Evolutionary conservation across 2,888 invertebrate species (phyloP).

Genomic region (Oasisia sp.): DNA sequence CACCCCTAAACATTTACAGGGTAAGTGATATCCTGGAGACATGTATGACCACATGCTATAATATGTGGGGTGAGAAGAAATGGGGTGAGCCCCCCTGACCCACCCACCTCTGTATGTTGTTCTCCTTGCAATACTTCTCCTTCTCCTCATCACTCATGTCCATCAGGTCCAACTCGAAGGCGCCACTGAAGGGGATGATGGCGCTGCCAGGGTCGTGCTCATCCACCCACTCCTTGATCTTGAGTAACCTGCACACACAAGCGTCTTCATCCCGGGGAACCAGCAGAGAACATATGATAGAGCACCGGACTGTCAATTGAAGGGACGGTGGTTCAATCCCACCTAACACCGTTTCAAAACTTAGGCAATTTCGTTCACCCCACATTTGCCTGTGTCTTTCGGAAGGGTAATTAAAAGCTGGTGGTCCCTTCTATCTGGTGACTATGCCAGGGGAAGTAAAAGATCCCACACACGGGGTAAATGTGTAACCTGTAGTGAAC

Average conservation of each 20-base stretch:
- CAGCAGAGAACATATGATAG: no score
- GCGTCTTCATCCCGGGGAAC: no score
- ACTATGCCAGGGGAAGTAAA: no score
- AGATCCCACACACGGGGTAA: no score
- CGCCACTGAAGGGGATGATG: slow-evolving; percentile 96
- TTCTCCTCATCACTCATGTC: slow-evolving; percentile 68
- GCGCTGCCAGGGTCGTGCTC: slow-evolving; percentile 93
- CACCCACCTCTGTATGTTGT: slow-evolving; percentile 79
- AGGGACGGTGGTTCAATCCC: no score
- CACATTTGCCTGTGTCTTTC: no score
- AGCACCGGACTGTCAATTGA: no score
- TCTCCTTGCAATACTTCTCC: slow-evolving; percentile 84
- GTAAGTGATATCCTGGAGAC: background rate
- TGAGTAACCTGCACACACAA: slow-evolving; percentile 71
- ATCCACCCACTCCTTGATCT: slow-evolving; percentile 99
- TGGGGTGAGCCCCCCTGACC: background rate
- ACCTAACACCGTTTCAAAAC: no score
- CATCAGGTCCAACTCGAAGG: slow-evolving; percentile 88
- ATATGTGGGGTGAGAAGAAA: background rate
- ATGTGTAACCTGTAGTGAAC: no score
- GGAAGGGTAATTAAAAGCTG: no score
- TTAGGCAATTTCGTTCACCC: no score
- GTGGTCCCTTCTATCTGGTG: no score
- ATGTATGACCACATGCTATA: background rate
- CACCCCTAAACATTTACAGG: background rate